Evolutionary conservation across 1,140 invertebrate species (phyloP).

Genomic region (Carposina sasakii): DNA sequence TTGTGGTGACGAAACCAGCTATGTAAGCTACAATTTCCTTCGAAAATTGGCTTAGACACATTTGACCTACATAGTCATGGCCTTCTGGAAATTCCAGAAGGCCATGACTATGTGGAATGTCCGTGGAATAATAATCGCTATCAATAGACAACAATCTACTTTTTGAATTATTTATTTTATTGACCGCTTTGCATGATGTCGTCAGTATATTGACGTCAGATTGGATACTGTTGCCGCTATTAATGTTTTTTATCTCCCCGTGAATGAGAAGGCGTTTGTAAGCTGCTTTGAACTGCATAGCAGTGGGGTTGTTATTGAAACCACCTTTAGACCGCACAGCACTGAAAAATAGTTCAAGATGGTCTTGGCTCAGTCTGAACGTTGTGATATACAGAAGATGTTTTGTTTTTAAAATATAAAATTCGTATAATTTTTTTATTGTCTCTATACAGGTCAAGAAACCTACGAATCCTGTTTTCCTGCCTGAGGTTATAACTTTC

Average conservation of each 20-base stretch:
- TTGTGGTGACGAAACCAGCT: too few species aligned
- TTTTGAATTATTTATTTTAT: too few species aligned
- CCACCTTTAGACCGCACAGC: conserved; percentile 38
- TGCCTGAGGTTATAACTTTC: background rate
- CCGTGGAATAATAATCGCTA: too few species aligned
- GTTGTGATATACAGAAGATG: conserved; percentile 13
- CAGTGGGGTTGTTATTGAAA: conserved; percentile 48
- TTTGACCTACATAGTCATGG: too few species aligned
- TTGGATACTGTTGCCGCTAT: background rate
- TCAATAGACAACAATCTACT: too few species aligned
- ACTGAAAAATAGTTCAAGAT: conserved; percentile 51
- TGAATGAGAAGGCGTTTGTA: background rate
- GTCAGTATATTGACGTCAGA: background rate
- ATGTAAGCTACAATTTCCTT: too few species aligned
- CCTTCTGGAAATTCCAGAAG: too few species aligned
- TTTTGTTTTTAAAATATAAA: background rate
- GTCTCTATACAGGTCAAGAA: conserved; percentile 8
- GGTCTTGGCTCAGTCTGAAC: conserved; percentile 51
- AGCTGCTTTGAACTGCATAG: background rate
- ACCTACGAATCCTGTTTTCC: conserved; percentile 8
- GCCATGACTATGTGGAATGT: too few species aligned
- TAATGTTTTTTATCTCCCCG: background rate
- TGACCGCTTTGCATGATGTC: too few species aligned
- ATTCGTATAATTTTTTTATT: background rate
- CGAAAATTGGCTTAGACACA: too few species aligned